These are phyloP conservation scores for Leiothrix lutea DNA, from an alignment of 2,113 vertebrate species.

Conservation along the genomic window DNA sequence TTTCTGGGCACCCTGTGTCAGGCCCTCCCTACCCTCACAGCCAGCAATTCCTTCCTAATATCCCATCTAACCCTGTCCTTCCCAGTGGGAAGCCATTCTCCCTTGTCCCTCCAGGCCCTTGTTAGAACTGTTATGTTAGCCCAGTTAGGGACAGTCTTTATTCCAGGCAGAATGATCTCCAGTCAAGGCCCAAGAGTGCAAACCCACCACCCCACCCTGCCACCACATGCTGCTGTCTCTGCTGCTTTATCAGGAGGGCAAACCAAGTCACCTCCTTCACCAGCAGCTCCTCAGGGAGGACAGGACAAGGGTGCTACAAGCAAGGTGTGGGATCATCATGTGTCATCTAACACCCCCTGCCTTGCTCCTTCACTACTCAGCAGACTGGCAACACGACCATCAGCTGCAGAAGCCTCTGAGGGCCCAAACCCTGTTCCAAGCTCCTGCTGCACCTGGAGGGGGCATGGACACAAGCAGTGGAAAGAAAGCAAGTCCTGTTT, in stretches of 20 bases:
- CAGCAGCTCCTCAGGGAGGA: background rate
- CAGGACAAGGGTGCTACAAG: background rate
- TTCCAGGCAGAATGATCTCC: background rate
- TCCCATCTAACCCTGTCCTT: background rate
- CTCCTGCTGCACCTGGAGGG: background rate
- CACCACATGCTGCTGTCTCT: background rate
- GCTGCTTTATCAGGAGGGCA: background rate
- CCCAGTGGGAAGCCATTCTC: background rate
- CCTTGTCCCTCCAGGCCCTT: background rate
- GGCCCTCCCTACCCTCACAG: fast-evolving
- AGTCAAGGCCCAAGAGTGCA: background rate
- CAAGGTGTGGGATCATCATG: background rate
- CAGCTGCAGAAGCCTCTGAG: background rate
- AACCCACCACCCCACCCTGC: background rate
- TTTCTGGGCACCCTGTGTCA: background rate
- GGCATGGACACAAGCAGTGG: background rate
- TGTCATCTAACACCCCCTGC: background rate
- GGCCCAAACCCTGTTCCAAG: no score
- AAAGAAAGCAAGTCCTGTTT: background rate
- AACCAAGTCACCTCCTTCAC: background rate
- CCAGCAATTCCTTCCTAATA: fast-evolving
- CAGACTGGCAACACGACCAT: background rate
- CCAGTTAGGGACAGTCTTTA: background rate
- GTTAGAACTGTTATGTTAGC: fast-evolving
- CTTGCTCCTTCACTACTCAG: background rate